These are phyloP conservation scores for Diaprepes abbreviatus DNA, from an alignment of 2,888 invertebrate species.

Conservation along the genomic window DNA sequence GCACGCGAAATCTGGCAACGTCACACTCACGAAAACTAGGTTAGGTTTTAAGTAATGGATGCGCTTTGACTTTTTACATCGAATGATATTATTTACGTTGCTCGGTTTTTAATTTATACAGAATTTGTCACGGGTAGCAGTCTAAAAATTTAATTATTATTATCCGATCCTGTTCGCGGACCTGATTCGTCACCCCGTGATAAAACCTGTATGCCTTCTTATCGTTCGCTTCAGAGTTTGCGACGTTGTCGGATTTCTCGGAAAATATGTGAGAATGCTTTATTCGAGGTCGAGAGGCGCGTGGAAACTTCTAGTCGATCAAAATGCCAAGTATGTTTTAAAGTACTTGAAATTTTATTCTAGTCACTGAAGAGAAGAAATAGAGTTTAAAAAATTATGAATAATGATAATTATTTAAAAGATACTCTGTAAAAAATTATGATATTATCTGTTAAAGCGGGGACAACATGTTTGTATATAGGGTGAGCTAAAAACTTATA, in stretches of 20 bases:
- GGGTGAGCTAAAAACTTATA: not conserved
- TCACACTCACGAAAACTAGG: slow-evolving; percentile 8
- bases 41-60: slow-evolving; percentile 19
- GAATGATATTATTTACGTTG: slow-evolving; percentile 29
- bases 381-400: slow-evolving; percentile 50
- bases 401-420: slow-evolving; percentile 49
- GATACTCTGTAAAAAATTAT: slow-evolving; percentile 55
- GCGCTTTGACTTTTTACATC: slow-evolving; percentile 33
- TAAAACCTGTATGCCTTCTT: not conserved
- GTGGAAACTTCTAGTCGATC: slow-evolving; percentile 44
- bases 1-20: slow-evolving; percentile 34
- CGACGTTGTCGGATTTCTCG: slow-evolving; percentile 33
- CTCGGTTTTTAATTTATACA: not conserved
- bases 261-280: slow-evolving; percentile 28
- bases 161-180: not conserved
- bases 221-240: not conserved
- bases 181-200: not conserved
- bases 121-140: not conserved
- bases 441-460: slow-evolving; percentile 42
- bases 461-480: slow-evolving; percentile 21
- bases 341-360: slow-evolving; percentile 57
- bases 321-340: slow-evolving; percentile 56
- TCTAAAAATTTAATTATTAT: not conserved
- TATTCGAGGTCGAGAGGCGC: slow-evolving; percentile 13
- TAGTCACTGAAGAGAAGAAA: slow-evolving; percentile 57